These are phyloP conservation scores for Drosophila jambulina DNA, from an alignment of 1,140 invertebrate species.

Conservation along the genomic window DNA sequence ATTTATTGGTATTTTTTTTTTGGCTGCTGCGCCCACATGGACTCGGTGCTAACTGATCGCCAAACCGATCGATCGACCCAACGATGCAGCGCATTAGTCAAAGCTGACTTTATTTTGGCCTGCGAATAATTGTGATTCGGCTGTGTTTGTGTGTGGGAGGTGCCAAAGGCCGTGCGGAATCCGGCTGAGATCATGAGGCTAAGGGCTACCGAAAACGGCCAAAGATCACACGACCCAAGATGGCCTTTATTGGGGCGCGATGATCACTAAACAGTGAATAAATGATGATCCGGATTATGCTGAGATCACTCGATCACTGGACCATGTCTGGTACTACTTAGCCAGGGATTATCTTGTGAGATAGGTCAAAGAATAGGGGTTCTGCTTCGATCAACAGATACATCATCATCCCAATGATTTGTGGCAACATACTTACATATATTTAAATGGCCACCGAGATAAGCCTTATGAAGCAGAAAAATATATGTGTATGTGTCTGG, in stretches of 20 bases:
- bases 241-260: constrained; percentile 7
- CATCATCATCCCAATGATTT: neutral
- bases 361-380: neutral
- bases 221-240: neutral
- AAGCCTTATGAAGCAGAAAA: constrained; percentile 11
- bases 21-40: constrained; percentile 50
- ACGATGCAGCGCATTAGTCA: constrained; percentile 38
- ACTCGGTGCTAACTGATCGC: constrained; percentile 23
- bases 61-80: constrained; percentile 4
- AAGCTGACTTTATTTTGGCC: constrained; percentile 30
- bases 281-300: neutral
- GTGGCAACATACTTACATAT: constrained; percentile 2
- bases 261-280: constrained; percentile 4
- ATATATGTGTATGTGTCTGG: constrained; percentile 13
- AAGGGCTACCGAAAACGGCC: constrained; percentile 23
- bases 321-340: neutral
- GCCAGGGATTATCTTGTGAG: neutral
- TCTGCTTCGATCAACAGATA: neutral
- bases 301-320: neutral
- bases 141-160: constrained; percentile 6
- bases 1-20: neutral
- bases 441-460: constrained; percentile 35
- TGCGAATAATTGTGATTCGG: constrained; percentile 25
- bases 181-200: constrained; percentile 33
- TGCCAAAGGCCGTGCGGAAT: constrained; percentile 20